Evolutionary conservation across 2,113 vertebrate genomes (phyloP), one percentile per base, ranked within the genome.

Genomic region (Paradoxurus hermaphroditus): DNA sequence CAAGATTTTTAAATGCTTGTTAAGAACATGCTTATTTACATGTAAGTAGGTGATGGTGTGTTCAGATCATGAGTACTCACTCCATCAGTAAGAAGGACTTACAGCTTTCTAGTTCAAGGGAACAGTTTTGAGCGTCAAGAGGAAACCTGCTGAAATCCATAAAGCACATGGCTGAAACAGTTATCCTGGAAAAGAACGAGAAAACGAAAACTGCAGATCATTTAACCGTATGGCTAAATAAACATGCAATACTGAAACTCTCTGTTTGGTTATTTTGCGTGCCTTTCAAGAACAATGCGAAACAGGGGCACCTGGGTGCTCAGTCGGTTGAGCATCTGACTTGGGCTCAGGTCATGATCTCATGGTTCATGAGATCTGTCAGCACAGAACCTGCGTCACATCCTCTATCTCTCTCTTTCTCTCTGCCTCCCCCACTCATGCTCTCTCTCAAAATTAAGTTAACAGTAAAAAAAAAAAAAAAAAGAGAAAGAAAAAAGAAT

Each of bases 141-240:
- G 99, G 99, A 98, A 99, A 99, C 95, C 99, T 99, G 96, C 99
- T 99, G 98, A 99, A 99, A 98, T 99, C 99, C 99, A 99, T 99
- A 81, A 99, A 99, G 97, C 99, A 99, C 98, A 99, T 99, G 41
- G 99, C 99, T 12, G 99, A 99, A 95, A 99, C 99, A 1, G 99
- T 99, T 97, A 99, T 99, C 98, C 99, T 99, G 97, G 62, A 98
- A 94, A 98, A 97, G 86, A 97, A 96, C 51, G 11, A 98, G 56
- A 97, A 68, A 97, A 97, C 3, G 82, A 95, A 92, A 70, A 96
- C 81, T 63, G 0, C n/a, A 88, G 41, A 39, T 73, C 56, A 87
- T 27, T 12, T 36, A 93, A 49, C 44, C 56, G 95, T 36, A 81
- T n/a, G 84, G 83, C 13, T 59, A 75, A 75, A 82, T 59, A 75